Conservation (phyloP, 2,113 vertebrate species). For the Xerus inauris region DNA sequence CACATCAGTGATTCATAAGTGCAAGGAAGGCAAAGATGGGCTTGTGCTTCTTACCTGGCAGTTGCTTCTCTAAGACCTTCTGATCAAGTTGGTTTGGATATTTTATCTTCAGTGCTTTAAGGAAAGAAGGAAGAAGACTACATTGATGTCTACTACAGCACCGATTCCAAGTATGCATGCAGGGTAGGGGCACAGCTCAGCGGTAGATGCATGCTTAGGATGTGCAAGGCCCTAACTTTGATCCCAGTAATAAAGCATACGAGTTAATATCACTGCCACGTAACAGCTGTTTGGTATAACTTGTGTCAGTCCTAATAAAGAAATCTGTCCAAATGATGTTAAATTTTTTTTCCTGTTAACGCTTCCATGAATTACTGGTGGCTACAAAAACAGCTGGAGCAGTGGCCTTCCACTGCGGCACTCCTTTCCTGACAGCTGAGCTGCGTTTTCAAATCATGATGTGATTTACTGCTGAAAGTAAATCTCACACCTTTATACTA, state of each 20-base stretch:
- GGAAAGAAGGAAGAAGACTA: neutral
- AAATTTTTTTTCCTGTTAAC: too few relatives aligned
- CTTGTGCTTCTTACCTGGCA: slow-evolving; percentile 90
- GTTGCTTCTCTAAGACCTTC: slow-evolving; percentile 90
- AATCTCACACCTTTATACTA: neutral
- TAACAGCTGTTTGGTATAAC: neutral
- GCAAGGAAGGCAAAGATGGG: accelerated
- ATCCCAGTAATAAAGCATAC: neutral
- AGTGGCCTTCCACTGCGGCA: neutral
- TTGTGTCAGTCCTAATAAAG: neutral
- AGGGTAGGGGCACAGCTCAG: neutral
- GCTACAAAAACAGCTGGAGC: neutral
- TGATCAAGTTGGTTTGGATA: slow-evolving; percentile 89
- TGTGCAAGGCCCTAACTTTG: too few relatives aligned
- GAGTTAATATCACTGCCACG: neutral
- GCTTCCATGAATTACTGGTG: neutral
- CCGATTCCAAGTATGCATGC: neutral
- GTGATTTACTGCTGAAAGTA: neutral
- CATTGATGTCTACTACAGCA: neutral
- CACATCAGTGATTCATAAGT: neutral
- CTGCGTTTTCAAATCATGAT: neutral
- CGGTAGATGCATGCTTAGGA: neutral
- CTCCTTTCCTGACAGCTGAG: neutral
- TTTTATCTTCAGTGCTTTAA: slow-evolving; percentile 91
- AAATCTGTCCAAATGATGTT: neutral